These are phyloP conservation scores for Popillia japonica DNA, from an alignment of 1,140 invertebrate species.

Conservation along the genomic window DNA sequence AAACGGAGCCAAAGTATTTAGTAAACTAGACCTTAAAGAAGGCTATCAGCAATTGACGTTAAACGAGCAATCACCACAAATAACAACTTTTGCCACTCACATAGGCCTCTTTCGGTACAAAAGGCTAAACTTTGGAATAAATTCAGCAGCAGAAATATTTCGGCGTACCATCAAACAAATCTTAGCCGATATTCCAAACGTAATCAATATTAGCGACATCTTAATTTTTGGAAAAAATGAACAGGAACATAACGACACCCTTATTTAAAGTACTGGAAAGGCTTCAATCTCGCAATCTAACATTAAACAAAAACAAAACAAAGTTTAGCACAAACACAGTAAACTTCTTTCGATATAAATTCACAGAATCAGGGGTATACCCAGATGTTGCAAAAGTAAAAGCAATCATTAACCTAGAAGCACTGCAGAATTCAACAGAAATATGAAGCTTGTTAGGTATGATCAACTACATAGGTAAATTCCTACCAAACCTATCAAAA, in stretches of 20 bases:
- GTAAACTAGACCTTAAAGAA: conserved; percentile 22
- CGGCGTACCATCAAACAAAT: conserved; percentile 56
- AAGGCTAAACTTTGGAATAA: conserved; percentile 47
- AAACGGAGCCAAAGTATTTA: conserved; percentile 21
- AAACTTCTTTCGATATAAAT: conserved; percentile 57
- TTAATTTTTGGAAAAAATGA: conserved; percentile 52
- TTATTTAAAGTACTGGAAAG: conserved; percentile 39
- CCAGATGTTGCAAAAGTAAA: too few relatives aligned
- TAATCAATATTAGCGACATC: conserved; percentile 55
- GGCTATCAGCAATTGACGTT: neutral
- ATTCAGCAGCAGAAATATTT: conserved; percentile 56
- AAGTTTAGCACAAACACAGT: conserved; percentile 48
- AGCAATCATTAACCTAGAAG: neutral
- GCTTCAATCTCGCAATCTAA: conserved; percentile 25
- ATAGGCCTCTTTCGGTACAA: neutral
- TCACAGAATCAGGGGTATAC: conserved; percentile 49
- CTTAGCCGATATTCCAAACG: conserved; percentile 49
- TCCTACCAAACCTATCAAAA: conserved; percentile 51
- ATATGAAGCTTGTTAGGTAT: too few relatives aligned
- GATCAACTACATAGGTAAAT: conserved; percentile 58
- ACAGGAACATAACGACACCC: conserved; percentile 51
- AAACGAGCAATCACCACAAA: conserved; percentile 40
- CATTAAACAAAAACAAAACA: conserved; percentile 53
- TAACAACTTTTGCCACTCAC: conserved; percentile 19
- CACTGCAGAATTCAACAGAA: too few relatives aligned